Percentiles rank a stretch among this genome's conserved stretches.
phyloP scores from a whole-genome alignment of 1,140 invertebrate species.

The Euura lappo region DNA sequence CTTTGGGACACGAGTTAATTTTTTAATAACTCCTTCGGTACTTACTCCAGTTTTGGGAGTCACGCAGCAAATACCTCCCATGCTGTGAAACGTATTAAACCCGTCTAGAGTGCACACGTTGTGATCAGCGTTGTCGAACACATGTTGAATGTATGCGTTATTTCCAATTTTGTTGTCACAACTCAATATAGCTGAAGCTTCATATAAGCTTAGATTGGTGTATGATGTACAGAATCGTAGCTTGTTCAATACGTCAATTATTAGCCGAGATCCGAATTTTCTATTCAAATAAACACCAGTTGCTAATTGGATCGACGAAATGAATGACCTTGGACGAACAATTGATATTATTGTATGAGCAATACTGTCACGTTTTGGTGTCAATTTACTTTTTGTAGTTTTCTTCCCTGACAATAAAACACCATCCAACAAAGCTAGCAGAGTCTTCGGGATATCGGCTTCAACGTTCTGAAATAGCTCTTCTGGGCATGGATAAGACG shows the following conservation, averaged over 20 bases:
- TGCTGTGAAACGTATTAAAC: constrained; percentile 29
- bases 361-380: constrained; percentile 18
- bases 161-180: constrained; percentile 1
- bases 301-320: constrained; percentile 27
- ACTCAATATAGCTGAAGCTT: constrained; percentile 16
- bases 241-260: constrained; percentile 26
- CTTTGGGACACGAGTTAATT: constrained; percentile 10
- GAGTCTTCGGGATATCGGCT: constrained; percentile 16
- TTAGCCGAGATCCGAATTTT: constrained; percentile 24
- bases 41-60: constrained; percentile 14
- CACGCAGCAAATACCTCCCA: constrained; percentile 26
- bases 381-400: constrained; percentile 2
- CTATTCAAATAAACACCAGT: constrained; percentile 23
- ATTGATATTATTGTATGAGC: constrained; percentile 32
- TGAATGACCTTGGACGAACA: constrained; percentile 32
- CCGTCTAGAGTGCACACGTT: constrained; percentile 32
- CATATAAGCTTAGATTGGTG: constrained; percentile 21
- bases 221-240: constrained; percentile 32
- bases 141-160: constrained; percentile 25
- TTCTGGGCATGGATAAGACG: constrained; percentile 21
- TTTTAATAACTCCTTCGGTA: constrained; percentile 9
- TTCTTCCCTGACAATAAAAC: constrained; percentile 17
- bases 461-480: constrained; percentile 17
- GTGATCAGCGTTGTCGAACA: constrained; percentile 35
- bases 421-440: constrained; percentile 14